Evolutionary conservation across 2,888 invertebrate genomes (phyloP).

Genomic region (Thecophora atra): DNA sequence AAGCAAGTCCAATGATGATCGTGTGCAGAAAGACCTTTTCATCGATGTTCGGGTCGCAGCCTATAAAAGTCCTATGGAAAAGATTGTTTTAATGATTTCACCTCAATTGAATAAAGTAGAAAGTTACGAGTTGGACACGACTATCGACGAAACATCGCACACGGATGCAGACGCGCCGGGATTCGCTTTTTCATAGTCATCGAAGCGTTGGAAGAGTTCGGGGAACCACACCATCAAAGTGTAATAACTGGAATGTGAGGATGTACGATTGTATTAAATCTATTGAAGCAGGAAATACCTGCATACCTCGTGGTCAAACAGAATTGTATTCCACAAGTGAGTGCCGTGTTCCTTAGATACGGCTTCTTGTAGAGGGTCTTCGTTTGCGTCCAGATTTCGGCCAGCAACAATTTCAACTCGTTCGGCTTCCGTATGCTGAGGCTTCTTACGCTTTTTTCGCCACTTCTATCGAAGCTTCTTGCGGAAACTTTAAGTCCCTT

Average conservation of each 20-base stretch:
- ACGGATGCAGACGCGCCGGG: conserved; percentile 77
- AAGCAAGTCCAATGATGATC: conserved; percentile 81
- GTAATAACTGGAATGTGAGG: conserved; percentile 76
- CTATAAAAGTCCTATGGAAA: conserved; percentile 44
- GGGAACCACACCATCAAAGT: conserved; percentile 94
- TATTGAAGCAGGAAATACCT: neutral
- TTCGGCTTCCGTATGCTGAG: conserved; percentile 77
- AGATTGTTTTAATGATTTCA: neutral
- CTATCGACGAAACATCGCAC: conserved; percentile 79
- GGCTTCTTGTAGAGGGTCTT: conserved; percentile 78
- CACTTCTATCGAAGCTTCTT: conserved; percentile 41
- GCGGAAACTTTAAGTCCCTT: conserved; percentile 72
- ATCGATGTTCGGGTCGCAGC: conserved; percentile 73
- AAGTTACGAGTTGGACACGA: conserved; percentile 60
- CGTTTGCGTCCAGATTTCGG: conserved; percentile 79
- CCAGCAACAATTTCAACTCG: conserved; percentile 74
- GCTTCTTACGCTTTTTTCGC: conserved; percentile 73
- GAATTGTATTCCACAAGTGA: conserved; percentile 84
- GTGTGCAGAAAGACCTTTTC: conserved; percentile 79
- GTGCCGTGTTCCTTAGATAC: conserved; percentile 77
- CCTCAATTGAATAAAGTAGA: conserved; percentile 46
- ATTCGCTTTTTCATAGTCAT: conserved; percentile 75
- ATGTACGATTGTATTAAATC: neutral
- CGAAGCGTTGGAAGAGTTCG: conserved; percentile 85
- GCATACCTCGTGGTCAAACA: conserved; percentile 78